Conservation (phyloP, 37 sponge, comb jelly and placozoan genomes). For the Haliclona indistincta region DNA sequence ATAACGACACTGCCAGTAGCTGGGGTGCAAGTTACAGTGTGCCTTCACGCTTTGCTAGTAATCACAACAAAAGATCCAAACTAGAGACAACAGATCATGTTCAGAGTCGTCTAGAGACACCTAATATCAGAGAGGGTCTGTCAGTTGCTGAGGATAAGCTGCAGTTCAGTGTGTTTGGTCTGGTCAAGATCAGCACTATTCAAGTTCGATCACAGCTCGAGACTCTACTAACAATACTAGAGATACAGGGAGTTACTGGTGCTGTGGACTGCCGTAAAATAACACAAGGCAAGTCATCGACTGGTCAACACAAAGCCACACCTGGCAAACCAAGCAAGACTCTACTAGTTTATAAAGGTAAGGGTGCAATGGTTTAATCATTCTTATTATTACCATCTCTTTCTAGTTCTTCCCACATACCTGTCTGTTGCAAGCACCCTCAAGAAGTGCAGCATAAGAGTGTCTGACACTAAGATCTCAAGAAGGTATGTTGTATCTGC, state of each 20-base stretch:
- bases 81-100: background rate
- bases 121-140: background rate
- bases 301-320: background rate
- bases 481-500: background rate
- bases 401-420: conserved; percentile 28
- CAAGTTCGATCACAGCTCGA: conserved; percentile 7
- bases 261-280: conserved; percentile 44
- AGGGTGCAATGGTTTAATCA: no score
- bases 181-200: conserved; percentile 17
- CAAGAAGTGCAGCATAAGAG: conserved; percentile 7
- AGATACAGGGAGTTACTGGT: conserved; percentile 27
- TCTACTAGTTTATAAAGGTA: background rate
- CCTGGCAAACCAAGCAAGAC: background rate
- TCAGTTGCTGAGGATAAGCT: conserved; percentile 14
- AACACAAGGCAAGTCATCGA: background rate
- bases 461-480: conserved; percentile 23
- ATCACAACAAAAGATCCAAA: background rate
- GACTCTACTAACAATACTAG: conserved; percentile 1
- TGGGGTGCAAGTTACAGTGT: background rate
- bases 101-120: background rate
- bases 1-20: background rate
- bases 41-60: background rate
- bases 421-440: conserved; percentile 46
- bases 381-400: no score
- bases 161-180: conserved; percentile 38